These are phyloP conservation scores for Podocnemis expansa DNA, from an alignment of 2,113 vertebrate species.

Conservation along the genomic window DNA sequence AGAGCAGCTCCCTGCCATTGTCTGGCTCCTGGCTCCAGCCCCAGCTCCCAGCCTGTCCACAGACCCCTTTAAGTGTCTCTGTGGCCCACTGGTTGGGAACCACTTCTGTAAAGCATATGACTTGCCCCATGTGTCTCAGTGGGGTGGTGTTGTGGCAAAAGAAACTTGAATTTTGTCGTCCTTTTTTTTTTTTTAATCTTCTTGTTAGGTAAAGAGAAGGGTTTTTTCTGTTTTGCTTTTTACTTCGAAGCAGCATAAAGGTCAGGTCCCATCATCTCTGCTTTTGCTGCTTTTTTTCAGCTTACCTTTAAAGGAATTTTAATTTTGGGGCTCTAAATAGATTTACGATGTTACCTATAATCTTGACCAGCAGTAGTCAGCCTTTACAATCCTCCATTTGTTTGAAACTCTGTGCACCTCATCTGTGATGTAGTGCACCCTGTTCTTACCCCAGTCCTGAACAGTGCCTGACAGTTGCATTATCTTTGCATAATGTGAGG, in stretches of 20 bases:
- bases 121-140: not conserved
- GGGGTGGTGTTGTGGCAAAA: not conserved
- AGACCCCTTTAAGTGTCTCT: too few species aligned
- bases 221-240: not conserved
- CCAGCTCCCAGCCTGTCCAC: too few species aligned
- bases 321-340: not conserved
- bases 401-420: not conserved
- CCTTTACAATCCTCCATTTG: not conserved
- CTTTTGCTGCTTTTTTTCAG: not conserved
- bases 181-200: not conserved
- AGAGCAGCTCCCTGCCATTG: too few species aligned
- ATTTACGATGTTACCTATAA: not conserved
- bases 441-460: not conserved
- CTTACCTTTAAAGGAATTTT: not conserved
- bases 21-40: too few species aligned
- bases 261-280: not conserved
- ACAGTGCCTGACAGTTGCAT: not conserved
- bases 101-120: too few species aligned
- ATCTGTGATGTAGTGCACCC: not conserved
- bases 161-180: not conserved
- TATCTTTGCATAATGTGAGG: not conserved
- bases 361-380: not conserved
- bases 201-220: not conserved
- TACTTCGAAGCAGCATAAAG: not conserved
- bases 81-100: too few species aligned